Evolutionary conservation across 2,113 vertebrate genomes (phyloP), one percentile per base, ranked within the genome.

Genomic region (Gallinago undulata): DNA sequence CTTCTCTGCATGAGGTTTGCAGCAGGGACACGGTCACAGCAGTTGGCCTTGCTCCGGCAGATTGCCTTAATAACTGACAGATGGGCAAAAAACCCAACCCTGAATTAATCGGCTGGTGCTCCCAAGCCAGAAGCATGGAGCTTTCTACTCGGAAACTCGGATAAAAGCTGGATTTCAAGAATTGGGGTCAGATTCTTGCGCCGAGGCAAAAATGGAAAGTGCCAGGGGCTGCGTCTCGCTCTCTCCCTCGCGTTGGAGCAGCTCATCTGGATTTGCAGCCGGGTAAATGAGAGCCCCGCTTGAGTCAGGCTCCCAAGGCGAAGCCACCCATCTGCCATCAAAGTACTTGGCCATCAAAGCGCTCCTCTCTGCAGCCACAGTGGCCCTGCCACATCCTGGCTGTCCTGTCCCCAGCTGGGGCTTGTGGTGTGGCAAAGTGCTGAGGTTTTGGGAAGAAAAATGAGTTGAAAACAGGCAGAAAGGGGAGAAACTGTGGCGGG

Each of bases 201-300:
- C 35, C 8, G 5, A 41, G 79, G 92, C 68, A 31, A 72, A 62
- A 19, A 72, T 70, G 69, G 69, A 5, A 92, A 93, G 78, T n/a
- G 96, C 96, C 94, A 94, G 2, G 89, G 96, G 96, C 95, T 89
- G 94, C 12, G 91, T 95, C 80, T 95, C 80, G 8, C 80, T 95
- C 80, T 6, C 80, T 91, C 66, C 43, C 60, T 64, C 7, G 22
- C 10, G 78, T 60, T 68, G 84, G 62, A 60, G 95, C 68, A 33
- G 95, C 89, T 96, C 81, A 57, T 70, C 95, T 94, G 96, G 62
- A 81, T 97, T 11, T 7, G 27, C 77, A 87, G 89, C 60, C 19
- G 5, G 18, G 11, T 35, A 82, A 92, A 94, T 68, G 94, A 96
- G 77, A 87, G 95, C 94, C 77, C 69, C 1, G 45, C 91, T 83